Percentiles rank a stretch among this genome's conserved stretches.
phyloP scores from a whole-genome alignment of 1,140 invertebrate genomes.

The Scaptomyza hsui region DNA sequence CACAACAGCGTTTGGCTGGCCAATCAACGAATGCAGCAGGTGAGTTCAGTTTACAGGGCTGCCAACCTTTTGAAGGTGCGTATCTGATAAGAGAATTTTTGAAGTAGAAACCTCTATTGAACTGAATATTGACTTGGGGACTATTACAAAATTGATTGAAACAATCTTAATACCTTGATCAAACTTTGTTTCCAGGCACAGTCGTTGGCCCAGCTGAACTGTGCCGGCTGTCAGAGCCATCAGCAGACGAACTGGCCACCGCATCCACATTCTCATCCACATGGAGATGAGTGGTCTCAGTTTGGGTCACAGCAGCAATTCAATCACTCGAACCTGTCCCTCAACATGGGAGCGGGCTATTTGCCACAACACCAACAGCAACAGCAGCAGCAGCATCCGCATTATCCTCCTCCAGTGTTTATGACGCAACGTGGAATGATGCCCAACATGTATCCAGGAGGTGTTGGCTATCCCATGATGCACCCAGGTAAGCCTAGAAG shows the following conservation, averaged over 20 bases:
- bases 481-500: conserved; percentile 70
- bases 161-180: too few species aligned
- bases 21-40: conserved; percentile 79
- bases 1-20: conserved; percentile 54
- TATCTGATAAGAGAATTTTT: too few species aligned
- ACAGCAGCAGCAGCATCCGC: conserved; percentile 75
- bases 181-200: conserved; percentile 86
- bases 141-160: too few species aligned
- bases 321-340: conserved; percentile 88
- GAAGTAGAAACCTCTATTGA: too few species aligned
- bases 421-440: conserved; percentile 77
- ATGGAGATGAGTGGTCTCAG: conserved; percentile 84
- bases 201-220: conserved; percentile 89
- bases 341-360: conserved; percentile 85
- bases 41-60: conserved; percentile 29
- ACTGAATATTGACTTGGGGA: too few species aligned
- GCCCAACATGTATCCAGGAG: conserved; percentile 76
- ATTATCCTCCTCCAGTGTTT: conserved; percentile 84
- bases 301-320: conserved; percentile 86
- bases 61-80: background rate
- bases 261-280: conserved; percentile 47
- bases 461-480: conserved; percentile 72
- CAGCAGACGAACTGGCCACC: conserved; percentile 48
- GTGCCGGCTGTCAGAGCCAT: conserved; percentile 79
- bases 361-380: conserved; percentile 84